Percentiles rank a stretch among this genome's conserved stretches.
phyloP scores from a whole-genome alignment of 2,888 invertebrate genomes.

The Sphaeridia pumilis region DNA sequence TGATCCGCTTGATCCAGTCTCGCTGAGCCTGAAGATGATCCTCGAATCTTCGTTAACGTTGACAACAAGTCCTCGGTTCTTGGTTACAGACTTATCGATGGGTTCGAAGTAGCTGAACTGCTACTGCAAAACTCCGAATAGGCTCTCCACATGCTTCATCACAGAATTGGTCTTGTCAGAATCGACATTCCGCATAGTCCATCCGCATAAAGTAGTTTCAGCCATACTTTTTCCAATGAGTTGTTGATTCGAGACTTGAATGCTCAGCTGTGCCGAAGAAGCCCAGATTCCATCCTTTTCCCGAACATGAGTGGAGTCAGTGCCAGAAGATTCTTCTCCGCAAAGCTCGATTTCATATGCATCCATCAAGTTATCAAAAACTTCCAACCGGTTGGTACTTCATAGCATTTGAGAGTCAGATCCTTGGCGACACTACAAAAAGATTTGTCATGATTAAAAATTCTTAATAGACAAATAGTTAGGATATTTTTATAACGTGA shows the following conservation, averaged over 20 bases:
- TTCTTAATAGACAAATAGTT: not conserved
- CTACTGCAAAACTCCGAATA: conserved; percentile 15
- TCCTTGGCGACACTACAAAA: conserved; percentile 63
- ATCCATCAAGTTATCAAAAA: conserved; percentile 99
- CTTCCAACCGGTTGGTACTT: conserved; percentile 98
- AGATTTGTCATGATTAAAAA: not conserved
- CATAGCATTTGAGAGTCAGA: conserved; percentile 66
- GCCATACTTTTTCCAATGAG: conserved; percentile 78
- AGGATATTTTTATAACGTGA: not conserved
- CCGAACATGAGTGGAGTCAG: conserved; percentile 95
- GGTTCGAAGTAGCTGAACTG: conserved; percentile 89
- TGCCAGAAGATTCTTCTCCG: conserved; percentile 98
- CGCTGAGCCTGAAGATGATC: conserved; percentile 84
- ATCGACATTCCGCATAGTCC: conserved; percentile 80
- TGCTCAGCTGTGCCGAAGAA: conserved; percentile 87
- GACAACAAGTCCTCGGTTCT: conserved; percentile 70
- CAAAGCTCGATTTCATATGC: conserved; percentile 84
- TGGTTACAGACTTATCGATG: conserved; percentile 55
- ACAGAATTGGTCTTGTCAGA: conserved; percentile 75
- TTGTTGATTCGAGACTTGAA: conserved; percentile 67
- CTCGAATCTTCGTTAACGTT: conserved; percentile 91
- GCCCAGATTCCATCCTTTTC: conserved; percentile 99
- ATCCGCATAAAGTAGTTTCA: conserved; percentile 84
- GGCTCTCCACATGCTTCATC: conserved; percentile 52
- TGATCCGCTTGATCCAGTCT: conserved; percentile 96